Conservation (phyloP, 2,797 vertebrate species). For the Platyrinchus mystaceus region DNA sequence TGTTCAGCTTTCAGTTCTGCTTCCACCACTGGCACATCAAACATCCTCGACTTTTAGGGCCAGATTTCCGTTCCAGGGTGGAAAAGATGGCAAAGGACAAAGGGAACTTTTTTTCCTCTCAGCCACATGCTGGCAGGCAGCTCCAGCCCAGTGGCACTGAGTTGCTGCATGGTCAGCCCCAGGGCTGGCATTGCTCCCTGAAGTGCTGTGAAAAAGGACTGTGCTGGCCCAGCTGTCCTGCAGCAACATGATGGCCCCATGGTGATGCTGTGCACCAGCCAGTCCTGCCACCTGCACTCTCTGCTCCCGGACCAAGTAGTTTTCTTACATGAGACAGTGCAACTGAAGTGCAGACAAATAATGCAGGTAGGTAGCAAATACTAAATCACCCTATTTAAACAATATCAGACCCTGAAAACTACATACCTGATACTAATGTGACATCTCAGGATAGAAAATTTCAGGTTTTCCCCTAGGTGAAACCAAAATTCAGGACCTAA, state of each 20-base stretch:
- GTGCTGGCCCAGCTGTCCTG: neutral
- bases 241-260: neutral
- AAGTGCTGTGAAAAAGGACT: neutral
- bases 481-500: neutral
- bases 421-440: fast-evolving
- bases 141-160: neutral
- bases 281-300: neutral
- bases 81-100: neutral
- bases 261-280: neutral
- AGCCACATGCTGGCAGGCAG: neutral
- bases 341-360: neutral
- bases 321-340: neutral
- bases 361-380: neutral
- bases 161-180: neutral
- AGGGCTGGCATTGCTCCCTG: neutral
- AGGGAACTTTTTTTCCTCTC: neutral
- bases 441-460: neutral
- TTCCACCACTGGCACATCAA: neutral
- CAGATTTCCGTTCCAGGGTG: neutral
- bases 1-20: neutral
- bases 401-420: neutral
- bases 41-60: neutral
- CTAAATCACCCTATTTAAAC: neutral
- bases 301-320: neutral
- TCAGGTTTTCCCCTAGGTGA: neutral